Evolutionary conservation across 2,797 vertebrate species (phyloP).

Genomic region (Sebastes oblongus): DNA sequence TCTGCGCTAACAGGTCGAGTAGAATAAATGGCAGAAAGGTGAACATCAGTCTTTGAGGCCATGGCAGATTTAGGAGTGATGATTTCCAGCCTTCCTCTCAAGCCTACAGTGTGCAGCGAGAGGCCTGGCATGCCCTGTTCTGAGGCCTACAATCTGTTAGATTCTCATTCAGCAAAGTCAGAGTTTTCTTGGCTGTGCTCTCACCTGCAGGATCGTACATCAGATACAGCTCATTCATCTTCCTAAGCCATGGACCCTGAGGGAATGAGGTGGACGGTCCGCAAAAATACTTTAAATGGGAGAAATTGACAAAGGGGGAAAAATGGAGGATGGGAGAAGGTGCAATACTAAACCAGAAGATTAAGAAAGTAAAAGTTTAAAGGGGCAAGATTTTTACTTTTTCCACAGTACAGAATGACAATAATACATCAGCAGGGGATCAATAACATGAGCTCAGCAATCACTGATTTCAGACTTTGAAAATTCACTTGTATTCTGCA

Average conservation of each 20-base stretch:
- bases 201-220: constrained; percentile 53
- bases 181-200: constrained; percentile 39
- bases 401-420: neutral
- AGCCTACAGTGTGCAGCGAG: constrained; percentile 1
- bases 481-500: neutral
- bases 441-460: neutral
- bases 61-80: constrained; percentile 60
- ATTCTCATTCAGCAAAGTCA: constrained; percentile 50
- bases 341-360: constrained; percentile 1
- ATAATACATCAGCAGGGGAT: neutral
- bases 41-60: constrained; percentile 60
- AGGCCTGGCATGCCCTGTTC: constrained; percentile 11
- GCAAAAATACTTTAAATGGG: constrained; percentile 30
- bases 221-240: constrained; percentile 53
- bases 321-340: neutral
- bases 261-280: constrained; percentile 38
- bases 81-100: constrained; percentile 17
- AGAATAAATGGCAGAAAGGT: constrained; percentile 58
- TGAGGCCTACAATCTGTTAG: constrained; percentile 35
- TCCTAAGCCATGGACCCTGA: constrained; percentile 21
- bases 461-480: neutral
- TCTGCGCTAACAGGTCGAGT: constrained; percentile 45
- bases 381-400: neutral
- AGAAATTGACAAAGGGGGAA: constrained; percentile 6
- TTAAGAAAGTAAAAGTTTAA: constrained; percentile 20